Conservation (phyloP, 92 coral and sea anemone genomes). For the Palythoa heliodiscus region DNA sequence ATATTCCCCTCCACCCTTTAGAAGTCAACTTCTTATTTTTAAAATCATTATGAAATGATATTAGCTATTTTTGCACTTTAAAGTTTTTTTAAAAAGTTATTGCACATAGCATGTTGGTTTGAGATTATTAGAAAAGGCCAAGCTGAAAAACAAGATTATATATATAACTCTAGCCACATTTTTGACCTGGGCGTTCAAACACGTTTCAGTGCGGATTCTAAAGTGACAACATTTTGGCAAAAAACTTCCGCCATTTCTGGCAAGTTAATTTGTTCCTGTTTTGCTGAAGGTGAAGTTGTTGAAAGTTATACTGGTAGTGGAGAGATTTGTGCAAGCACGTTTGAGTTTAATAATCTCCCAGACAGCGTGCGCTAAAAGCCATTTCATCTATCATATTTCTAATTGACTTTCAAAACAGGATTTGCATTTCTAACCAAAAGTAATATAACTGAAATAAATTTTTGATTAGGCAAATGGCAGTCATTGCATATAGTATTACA, state of each 20-base stretch:
- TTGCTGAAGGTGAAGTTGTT: neutral
- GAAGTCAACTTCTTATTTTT: no score
- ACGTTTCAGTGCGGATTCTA: neutral
- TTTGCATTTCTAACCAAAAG: neutral
- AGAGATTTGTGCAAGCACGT: neutral
- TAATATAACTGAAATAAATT: neutral
- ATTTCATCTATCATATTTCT: neutral
- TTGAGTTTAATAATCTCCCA: neutral
- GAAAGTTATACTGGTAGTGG: neutral
- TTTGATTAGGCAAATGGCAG: neutral
- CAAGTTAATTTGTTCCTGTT: slow-evolving; percentile 30
- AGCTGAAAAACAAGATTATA: neutral
- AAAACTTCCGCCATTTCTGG: slow-evolving; percentile 35
- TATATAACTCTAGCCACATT: neutral
- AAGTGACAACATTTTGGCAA: neutral
- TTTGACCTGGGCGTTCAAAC: slow-evolving; percentile 24
- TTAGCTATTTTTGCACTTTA: no score
- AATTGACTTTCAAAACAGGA: no score
- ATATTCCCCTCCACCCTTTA: no score
- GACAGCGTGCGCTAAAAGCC: neutral
- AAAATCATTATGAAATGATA: no score
- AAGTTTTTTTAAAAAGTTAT: no score
- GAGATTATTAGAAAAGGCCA: neutral
- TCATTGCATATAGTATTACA: neutral
- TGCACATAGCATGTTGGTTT: no score